phyloP scores from a whole-genome alignment of 2,797 vertebrate genomes.

The Pseudomugil tenellus region DNA sequence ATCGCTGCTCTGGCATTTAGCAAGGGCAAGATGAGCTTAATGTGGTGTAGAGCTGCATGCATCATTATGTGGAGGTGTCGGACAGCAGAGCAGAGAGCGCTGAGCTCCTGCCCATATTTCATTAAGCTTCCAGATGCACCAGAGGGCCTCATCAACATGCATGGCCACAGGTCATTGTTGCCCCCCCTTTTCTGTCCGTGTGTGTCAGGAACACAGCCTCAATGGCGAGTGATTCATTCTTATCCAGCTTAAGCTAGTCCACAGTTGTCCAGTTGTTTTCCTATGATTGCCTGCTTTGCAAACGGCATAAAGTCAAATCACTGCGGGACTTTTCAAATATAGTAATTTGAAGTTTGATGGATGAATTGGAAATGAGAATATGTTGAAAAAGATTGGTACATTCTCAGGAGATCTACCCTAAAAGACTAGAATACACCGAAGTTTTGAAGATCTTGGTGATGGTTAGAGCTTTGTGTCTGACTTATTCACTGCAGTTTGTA shows the following conservation, averaged over 20 bases:
- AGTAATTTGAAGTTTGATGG: slow-evolving; percentile 23
- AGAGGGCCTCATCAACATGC: slow-evolving; percentile 64
- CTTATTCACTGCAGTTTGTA: not conserved
- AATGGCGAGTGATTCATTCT: slow-evolving; percentile 24
- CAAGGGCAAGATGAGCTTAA: slow-evolving; percentile 63
- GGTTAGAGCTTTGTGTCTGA: not conserved
- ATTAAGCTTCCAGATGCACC: slow-evolving; percentile 52
- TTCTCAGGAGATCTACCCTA: slow-evolving; percentile 18
- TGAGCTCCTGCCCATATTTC: slow-evolving; percentile 49
- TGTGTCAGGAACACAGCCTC: slow-evolving; percentile 14
- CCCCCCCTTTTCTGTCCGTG: slow-evolving; percentile 18
- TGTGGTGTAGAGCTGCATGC: slow-evolving; percentile 45
- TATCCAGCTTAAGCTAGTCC: slow-evolving; percentile 44
- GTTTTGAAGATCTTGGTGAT: not conserved
- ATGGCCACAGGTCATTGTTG: slow-evolving; percentile 61
- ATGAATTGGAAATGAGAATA: slow-evolving; percentile 11
- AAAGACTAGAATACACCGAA: slow-evolving; percentile 3
- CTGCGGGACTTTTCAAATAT: slow-evolving; percentile 36
- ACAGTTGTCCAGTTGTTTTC: slow-evolving; percentile 45
- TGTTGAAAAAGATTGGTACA: slow-evolving; percentile 38
- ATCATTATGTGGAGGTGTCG: slow-evolving; percentile 68
- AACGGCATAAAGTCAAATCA: slow-evolving; percentile 21
- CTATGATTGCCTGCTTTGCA: slow-evolving; percentile 33
- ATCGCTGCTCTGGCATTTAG: slow-evolving; percentile 75
- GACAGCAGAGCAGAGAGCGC: slow-evolving; percentile 43